Percentiles rank a stretch among this genome's conserved stretches.
phyloP scores from a whole-genome alignment of 2,888 invertebrate species.

The Sthenelais limicola region DNA sequence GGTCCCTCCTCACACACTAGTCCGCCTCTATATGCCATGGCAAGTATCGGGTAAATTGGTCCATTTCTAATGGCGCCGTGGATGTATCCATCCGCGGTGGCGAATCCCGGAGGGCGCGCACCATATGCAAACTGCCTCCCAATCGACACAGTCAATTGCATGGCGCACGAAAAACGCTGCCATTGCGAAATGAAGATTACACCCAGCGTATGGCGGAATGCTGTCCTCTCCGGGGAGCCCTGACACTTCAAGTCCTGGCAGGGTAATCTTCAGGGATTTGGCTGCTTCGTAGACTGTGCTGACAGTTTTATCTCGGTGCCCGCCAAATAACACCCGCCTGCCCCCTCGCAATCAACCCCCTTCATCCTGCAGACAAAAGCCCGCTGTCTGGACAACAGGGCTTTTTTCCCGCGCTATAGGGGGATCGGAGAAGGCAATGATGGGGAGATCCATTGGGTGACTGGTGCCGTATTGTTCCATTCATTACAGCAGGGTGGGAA shows the following conservation, averaged over 20 bases:
- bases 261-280: slow-evolving; percentile 33
- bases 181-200: slow-evolving; percentile 34
- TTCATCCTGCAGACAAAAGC: too few species aligned
- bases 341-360: slow-evolving; percentile 27
- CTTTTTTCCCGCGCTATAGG: too few species aligned
- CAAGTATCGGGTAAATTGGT: slow-evolving; percentile 23
- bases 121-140: slow-evolving; percentile 8
- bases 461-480: slow-evolving; percentile 21
- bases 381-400: too few species aligned
- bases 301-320: slow-evolving; percentile 22
- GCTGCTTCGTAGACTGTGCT: slow-evolving; percentile 5
- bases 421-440: not conserved
- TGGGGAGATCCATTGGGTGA: not conserved
- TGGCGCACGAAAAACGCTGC: slow-evolving; percentile 33
- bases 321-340: slow-evolving; percentile 4
- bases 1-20: too few species aligned
- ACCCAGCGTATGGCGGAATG: slow-evolving; percentile 21
- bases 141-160: slow-evolving; percentile 22
- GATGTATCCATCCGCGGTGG: slow-evolving; percentile 20
- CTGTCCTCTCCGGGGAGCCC: slow-evolving; percentile 9
- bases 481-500: slow-evolving; percentile 1
- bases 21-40: too few species aligned
- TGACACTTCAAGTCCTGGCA: slow-evolving; percentile 27
- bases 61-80: slow-evolving; percentile 13
- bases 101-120: slow-evolving; percentile 13